A percentile compares a stretch with the other conserved stretches of the same genome.
Conservation (phyloP, 1,140 invertebrate genomes). For the Orussus abietinus region DNA sequence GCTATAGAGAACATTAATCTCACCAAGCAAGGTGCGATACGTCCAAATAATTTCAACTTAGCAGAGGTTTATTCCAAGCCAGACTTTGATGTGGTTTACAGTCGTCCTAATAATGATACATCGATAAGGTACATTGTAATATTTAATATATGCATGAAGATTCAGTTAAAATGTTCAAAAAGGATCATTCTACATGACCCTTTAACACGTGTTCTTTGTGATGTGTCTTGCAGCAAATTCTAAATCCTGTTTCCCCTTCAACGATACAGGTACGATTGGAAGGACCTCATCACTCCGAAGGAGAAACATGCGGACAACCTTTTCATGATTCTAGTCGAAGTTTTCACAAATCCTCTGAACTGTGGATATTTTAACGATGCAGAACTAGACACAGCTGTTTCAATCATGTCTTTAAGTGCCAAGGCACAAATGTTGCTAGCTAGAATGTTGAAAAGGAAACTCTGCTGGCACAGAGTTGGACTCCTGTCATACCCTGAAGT, state of each 20-base stretch:
- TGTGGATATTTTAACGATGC: conserved; percentile 38
- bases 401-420: conserved; percentile 24
- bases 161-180: too few species aligned
- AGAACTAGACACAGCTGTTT: conserved; percentile 36
- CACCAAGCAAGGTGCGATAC: conserved; percentile 25
- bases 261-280: conserved; percentile 31
- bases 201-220: too few species aligned
- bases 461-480: conserved; percentile 26
- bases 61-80: conserved; percentile 28
- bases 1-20: conserved; percentile 37
- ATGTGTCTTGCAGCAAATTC: too few species aligned
- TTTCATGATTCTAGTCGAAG: conserved; percentile 24
- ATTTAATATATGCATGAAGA: too few species aligned
- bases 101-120: conserved; percentile 13
- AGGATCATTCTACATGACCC: too few species aligned
- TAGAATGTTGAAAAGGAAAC: conserved; percentile 37
- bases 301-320: conserved; percentile 32
- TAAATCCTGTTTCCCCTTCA: too few species aligned
- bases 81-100: conserved; percentile 22
- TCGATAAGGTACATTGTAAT: too few species aligned
- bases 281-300: conserved; percentile 23
- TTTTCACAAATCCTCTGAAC: conserved; percentile 37
- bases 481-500: conserved; percentile 29
- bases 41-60: conserved; percentile 32
- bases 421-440: conserved; percentile 35